These are phyloP conservation scores for Zalophus californianus DNA, from an alignment of 2,797 vertebrate species.

Conservation along the genomic window DNA sequence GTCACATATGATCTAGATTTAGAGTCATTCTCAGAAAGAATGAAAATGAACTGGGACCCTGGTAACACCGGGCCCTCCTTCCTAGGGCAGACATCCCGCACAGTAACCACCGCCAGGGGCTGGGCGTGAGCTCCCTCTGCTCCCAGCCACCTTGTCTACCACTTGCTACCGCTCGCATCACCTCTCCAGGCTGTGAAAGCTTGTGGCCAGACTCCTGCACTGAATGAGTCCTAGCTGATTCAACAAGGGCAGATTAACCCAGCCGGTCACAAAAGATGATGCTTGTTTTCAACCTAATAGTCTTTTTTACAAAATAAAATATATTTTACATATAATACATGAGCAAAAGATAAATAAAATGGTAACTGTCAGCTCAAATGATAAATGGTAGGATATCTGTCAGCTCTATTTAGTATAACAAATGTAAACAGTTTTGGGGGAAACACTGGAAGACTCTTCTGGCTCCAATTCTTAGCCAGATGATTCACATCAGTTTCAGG, in stretches of 20 bases:
- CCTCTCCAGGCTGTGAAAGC: too few relatives aligned
- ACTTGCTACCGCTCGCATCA: not conserved
- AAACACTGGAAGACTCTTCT: not conserved
- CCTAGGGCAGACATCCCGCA: not conserved
- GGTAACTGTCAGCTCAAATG: not conserved
- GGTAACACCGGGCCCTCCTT: not conserved
- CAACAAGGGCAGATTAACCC: not conserved
- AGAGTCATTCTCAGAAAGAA: conserved; percentile 28
- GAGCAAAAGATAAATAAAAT: not conserved
- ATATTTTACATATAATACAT: not conserved
- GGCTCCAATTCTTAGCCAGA: not conserved
- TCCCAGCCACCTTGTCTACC: too few relatives aligned
- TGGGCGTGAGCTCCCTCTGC: not conserved
- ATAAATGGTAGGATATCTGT: not conserved
- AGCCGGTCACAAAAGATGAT: not conserved
- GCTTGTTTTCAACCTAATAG: not conserved
- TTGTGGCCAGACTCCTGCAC: not conserved
- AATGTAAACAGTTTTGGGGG: not conserved
- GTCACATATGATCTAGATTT: not conserved
- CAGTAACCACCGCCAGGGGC: accelerated
- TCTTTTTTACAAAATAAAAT: conserved; percentile 11
- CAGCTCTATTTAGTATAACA: not conserved
- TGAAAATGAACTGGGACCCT: not conserved
- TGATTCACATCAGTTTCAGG: not conserved
- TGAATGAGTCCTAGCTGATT: accelerated